Evolutionary conservation across 1,140 invertebrate genomes (phyloP), one percentile per base, ranked within the genome.

Genomic region (Diachasma alloeum): DNA sequence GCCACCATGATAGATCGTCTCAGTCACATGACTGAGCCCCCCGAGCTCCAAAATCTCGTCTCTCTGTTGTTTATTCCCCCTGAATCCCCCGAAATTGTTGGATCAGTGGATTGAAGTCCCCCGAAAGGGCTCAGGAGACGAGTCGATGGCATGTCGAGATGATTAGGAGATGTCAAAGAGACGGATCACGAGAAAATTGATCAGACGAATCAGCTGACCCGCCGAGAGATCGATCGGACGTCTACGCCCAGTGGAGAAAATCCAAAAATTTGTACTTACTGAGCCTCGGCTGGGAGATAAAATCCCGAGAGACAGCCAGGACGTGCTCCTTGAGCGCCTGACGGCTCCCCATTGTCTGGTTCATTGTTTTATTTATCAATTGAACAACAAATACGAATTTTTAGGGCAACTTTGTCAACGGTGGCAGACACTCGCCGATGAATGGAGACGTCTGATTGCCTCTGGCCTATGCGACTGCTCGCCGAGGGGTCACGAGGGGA

Each of bases 261-360:
- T 66, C 48, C 22, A 26, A 68, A 70, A 76, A 36, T 26, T 69
- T 76, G 44, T 89, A 96, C 96, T 96, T 93, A 99, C 98, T 97
- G 79, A 99, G 92, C 87, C 98, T 94, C 66, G 98, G 98, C 87
- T 99, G 98, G 66, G 97, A 97, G 83, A 98, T 96, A 89, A 99
- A 99, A 92, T 99, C 96, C 84, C 98, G 91, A 74, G 96, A 96
- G 67, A 98, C 95, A 74, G 97, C 98, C 84, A 98, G 91, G 88
- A 95, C 93, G 91, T 98, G 96, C 86, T 97, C 95, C 86, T 92
- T 92, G 74, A 84, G 83, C 72, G 94, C 94, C 88, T 94, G 91
- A 63, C 85, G 86, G 19, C 87, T 81, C 36, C 85, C 87, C 44
- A 92, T 87, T 53, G 80, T 88, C 63, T 86, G 36, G 46, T 76